Conservation (phyloP, 2,888 invertebrate genomes). For the Macrosiphum euphorbiae region DNA sequence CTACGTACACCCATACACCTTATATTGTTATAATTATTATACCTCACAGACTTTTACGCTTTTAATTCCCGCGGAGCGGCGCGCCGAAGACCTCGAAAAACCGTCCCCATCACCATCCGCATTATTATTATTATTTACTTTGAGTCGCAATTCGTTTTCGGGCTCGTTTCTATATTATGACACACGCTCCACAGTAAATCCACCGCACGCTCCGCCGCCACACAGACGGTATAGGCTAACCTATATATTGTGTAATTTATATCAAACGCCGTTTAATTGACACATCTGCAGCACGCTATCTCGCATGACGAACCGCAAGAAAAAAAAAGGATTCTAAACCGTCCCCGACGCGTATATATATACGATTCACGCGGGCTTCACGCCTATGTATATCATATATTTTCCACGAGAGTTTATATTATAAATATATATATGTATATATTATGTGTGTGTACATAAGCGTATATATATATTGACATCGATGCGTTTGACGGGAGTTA, state of each 20-base stretch:
- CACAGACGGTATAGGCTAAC: background rate
- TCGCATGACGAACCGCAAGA: slow-evolving; percentile 49
- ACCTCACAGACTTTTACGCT: background rate
- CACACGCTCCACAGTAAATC: background rate
- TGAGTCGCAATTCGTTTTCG: slow-evolving; percentile 10
- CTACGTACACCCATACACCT: no score
- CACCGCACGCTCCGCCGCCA: background rate
- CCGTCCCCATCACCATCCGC: background rate
- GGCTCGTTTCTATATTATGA: background rate
- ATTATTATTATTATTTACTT: slow-evolving; percentile 5
- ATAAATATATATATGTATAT: background rate
- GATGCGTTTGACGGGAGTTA: background rate
- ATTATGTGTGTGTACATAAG: background rate
- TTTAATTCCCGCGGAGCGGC: background rate
- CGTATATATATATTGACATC: background rate
- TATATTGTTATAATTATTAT: background rate
- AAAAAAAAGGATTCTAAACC: slow-evolving; percentile 18
- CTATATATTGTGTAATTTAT: background rate
- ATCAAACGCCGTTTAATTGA: slow-evolving; percentile 29
- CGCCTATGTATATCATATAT: background rate
- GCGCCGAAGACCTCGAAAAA: background rate
- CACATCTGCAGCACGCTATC: slow-evolving; percentile 48
- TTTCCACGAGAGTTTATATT: background rate
- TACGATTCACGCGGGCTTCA: background rate
- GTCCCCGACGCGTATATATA: background rate